These are phyloP conservation scores for Exephanes ischioxanthus DNA, from an alignment of 2,888 invertebrate species.

Conservation along the genomic window DNA sequence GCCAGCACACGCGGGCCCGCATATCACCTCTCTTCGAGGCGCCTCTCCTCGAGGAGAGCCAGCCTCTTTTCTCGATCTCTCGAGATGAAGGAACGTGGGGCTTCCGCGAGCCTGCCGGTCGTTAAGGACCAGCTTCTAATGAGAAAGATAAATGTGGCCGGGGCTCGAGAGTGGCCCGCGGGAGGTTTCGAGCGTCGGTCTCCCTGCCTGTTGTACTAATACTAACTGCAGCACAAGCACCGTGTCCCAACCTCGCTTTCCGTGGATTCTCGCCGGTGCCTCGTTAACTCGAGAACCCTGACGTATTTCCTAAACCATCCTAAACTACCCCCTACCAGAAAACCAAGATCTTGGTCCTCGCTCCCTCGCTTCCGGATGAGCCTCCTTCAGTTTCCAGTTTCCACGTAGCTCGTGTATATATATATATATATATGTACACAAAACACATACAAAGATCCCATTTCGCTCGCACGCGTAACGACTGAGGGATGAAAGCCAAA, in stretches of 20 bases:
- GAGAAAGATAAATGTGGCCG: conserved; percentile 52
- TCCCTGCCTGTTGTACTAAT: not conserved
- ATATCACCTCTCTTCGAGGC: not conserved
- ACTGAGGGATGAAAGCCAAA: not conserved
- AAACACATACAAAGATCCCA: not conserved
- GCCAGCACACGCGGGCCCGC: not conserved
- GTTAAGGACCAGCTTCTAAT: conserved; percentile 38
- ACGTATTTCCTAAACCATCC: conserved; percentile 47
- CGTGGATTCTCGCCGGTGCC: conserved; percentile 5
- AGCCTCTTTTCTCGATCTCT: conserved; percentile 20
- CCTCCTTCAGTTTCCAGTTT: conserved; percentile 29
- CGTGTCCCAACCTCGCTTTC: not conserved
- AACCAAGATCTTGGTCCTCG: conserved; percentile 8
- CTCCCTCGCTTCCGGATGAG: conserved; percentile 19
- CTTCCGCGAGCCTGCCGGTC: conserved; percentile 18
- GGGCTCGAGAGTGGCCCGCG: conserved; percentile 31
- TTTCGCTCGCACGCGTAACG: not conserved
- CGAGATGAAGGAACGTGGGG: conserved; percentile 13
- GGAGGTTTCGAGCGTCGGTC: conserved; percentile 31
- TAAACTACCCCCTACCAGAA: conserved; percentile 25
- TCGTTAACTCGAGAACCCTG: conserved; percentile 47
- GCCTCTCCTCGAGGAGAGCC: not conserved
- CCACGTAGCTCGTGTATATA: not conserved
- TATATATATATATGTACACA: too few species aligned
- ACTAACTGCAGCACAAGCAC: not conserved